Conservation (phyloP, 2,113 vertebrate genomes). For the Charina bottae region DNA sequence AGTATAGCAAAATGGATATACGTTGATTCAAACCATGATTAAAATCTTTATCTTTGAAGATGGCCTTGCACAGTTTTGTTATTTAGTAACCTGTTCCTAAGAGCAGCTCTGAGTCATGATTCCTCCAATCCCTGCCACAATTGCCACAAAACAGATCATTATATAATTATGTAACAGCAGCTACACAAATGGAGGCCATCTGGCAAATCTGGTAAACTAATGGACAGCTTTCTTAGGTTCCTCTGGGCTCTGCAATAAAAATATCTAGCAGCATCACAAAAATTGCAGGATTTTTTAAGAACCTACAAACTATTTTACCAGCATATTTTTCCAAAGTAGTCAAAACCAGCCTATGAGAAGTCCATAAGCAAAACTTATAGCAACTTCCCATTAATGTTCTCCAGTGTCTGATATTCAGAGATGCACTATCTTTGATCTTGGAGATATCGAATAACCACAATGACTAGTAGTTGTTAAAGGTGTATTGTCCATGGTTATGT, state of each 20-base stretch:
- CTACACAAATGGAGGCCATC: constrained; percentile 2
- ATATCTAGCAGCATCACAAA: not conserved
- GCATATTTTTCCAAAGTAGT: not conserved
- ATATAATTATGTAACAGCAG: constrained; percentile 6
- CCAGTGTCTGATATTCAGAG: not conserved
- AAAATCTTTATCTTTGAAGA: not conserved
- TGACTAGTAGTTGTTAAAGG: not conserved
- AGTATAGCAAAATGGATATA: not conserved
- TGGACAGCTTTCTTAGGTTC: not conserved
- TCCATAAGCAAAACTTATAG: not conserved
- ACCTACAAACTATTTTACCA: not conserved
- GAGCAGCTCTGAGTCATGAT: not conserved
- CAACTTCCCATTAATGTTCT: not conserved
- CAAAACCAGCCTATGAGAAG: not conserved
- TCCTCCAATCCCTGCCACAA: not conserved
- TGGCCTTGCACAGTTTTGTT: not conserved
- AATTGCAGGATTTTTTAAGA: not conserved
- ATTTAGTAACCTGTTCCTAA: constrained; percentile 40
- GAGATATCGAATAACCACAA: not conserved
- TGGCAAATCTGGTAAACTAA: not conserved
- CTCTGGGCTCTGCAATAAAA: not conserved
- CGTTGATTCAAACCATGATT: not conserved
- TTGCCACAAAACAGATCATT: not conserved
- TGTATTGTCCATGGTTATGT: not conserved
- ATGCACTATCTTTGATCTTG: not conserved